phyloP scores from a whole-genome alignment of 2,113 vertebrate genomes.

The Pica pica region DNA sequence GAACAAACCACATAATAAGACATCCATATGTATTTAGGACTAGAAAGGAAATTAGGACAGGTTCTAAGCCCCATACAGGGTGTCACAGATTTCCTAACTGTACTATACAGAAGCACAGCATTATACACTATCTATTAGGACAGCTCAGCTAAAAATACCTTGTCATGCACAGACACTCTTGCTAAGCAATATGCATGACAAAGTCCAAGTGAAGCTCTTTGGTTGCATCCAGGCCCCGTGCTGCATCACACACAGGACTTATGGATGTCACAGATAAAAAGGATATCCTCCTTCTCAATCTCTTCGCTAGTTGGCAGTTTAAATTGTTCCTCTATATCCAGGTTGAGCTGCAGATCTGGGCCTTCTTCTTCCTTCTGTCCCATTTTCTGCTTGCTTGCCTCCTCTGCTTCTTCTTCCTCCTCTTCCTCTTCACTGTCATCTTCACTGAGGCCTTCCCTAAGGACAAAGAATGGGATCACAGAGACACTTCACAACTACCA shows the following conservation, averaged over 20 bases:
- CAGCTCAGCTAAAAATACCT: not conserved
- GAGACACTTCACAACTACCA: not conserved
- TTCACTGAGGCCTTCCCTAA: constrained; percentile 63
- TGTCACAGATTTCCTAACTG: not conserved
- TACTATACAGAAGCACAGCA: not conserved
- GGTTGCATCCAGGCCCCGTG: not conserved
- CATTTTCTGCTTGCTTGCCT: not conserved
- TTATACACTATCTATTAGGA: not conserved
- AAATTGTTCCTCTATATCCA: constrained; percentile 81
- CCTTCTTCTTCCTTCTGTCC: constrained; percentile 59
- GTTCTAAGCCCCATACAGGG: not conserved
- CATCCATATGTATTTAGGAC: not conserved
- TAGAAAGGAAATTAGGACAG: not conserved
- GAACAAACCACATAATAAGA: not conserved
- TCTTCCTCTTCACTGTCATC: constrained; percentile 65
- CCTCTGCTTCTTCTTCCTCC: not conserved
- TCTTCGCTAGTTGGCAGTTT: constrained; percentile 81
- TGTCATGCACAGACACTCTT: not conserved
- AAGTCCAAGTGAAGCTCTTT: not conserved
- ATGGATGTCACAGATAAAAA: not conserved
- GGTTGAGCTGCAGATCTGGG: constrained; percentile 80
- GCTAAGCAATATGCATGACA: not conserved
- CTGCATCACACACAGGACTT: not conserved
- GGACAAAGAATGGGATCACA: not conserved
- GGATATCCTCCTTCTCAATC: constrained; percentile 84